phyloP scores from a whole-genome alignment of 2,113 vertebrate species.

The Brachypodius melanocephalos region DNA sequence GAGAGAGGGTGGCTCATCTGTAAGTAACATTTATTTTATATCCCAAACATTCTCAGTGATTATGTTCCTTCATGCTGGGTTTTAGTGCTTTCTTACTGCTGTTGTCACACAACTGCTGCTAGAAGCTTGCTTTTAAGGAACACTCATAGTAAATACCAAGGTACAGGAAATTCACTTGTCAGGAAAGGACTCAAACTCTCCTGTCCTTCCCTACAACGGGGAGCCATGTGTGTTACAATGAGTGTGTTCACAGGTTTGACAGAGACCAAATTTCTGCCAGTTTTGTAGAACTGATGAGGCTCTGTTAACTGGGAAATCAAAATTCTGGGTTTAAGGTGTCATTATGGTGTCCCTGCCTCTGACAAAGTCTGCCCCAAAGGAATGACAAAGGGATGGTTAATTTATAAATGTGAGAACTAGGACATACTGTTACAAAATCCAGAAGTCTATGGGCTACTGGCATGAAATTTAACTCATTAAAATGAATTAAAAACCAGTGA shows the following conservation, averaged over 20 bases:
- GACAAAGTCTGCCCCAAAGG: background rate
- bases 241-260: background rate
- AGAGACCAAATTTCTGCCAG: background rate
- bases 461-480: background rate
- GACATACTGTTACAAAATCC: background rate
- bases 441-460: background rate
- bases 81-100: background rate
- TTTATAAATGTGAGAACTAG: background rate
- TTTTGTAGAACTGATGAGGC: background rate
- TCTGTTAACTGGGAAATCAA: background rate
- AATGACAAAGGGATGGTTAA: background rate
- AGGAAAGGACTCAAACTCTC: background rate
- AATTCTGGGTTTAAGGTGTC: background rate
- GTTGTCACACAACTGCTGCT: background rate
- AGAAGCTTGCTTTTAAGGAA: background rate
- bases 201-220: background rate
- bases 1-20: constrained; percentile 87
- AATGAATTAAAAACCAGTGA: background rate
- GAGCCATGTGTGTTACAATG: background rate
- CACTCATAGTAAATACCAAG: background rate
- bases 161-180: background rate
- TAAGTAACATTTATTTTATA: constrained; percentile 70
- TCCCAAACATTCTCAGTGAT: background rate
- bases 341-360: background rate
- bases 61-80: background rate